These are phyloP conservation scores for Akabosia matsudoensis DNA, from an alignment of 1,140 invertebrate genomes.

Conservation along the genomic window DNA sequence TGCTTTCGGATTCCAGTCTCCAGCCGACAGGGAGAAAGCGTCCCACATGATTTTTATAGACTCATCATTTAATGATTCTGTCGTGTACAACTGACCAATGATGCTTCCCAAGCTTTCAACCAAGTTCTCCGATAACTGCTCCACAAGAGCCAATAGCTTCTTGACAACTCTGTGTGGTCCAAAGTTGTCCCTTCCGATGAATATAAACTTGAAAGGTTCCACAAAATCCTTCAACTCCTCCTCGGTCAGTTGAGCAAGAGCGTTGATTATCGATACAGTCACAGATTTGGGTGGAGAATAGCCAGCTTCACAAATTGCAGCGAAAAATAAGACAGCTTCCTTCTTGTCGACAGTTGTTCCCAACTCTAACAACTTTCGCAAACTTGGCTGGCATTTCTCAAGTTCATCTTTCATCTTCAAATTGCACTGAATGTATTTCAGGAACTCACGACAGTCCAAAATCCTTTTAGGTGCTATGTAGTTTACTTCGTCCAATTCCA, in stretches of 20 bases:
- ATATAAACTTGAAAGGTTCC: not conserved
- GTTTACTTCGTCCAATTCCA: not conserved
- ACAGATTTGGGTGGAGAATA: not conserved
- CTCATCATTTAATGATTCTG: not conserved
- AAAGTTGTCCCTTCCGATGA: not conserved
- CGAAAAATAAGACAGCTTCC: slow-evolving; percentile 34
- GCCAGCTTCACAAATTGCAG: slow-evolving; percentile 16
- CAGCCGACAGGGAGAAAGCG: slow-evolving; percentile 24
- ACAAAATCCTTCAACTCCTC: not conserved
- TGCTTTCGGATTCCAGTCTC: slow-evolving; percentile 23
- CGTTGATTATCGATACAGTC: slow-evolving; percentile 22
- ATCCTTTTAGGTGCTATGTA: not conserved
- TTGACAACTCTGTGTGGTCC: not conserved
- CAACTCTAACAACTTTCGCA: slow-evolving; percentile 28
- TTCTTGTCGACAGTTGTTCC: slow-evolving; percentile 31
- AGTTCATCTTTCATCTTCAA: not conserved
- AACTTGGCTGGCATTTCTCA: not conserved
- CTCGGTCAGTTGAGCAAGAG: slow-evolving; percentile 19
- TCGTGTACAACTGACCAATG: slow-evolving; percentile 6
- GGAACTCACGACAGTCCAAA: not conserved
- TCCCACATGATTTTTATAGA: slow-evolving; percentile 32
- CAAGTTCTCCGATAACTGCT: not conserved
- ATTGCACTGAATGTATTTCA: not conserved
- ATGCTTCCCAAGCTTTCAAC: slow-evolving; percentile 27
- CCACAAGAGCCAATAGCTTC: slow-evolving; percentile 22